Conservation (phyloP, 2,113 vertebrate species). For the Hemiscyllium ocellatum region DNA sequence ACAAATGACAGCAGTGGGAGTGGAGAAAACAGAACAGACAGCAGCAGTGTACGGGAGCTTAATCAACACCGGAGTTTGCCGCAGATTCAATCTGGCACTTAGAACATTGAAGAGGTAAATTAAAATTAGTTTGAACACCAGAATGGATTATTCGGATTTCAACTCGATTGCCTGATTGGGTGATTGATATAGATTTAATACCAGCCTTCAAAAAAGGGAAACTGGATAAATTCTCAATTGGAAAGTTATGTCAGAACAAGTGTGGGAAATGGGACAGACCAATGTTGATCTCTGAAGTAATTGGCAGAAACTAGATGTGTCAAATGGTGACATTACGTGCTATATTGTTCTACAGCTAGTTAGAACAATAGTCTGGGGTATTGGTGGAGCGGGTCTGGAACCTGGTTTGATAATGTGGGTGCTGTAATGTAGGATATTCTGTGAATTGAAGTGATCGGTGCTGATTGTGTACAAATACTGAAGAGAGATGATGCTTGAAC, state of each 20-base stretch:
- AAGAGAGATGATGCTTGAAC: neutral
- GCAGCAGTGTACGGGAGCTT: neutral
- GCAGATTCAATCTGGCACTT: neutral
- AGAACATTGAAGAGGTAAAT: neutral
- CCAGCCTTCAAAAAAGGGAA: neutral
- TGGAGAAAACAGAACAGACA: neutral
- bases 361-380: no score
- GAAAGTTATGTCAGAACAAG: neutral
- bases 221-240: neutral
- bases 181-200: neutral
- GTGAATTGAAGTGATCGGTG: neutral
- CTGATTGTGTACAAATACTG: neutral
- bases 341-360: neutral
- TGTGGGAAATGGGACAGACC: neutral
- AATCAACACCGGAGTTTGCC: neutral
- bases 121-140: neutral
- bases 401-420: no score
- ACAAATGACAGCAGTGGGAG: neutral
- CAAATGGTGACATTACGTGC: neutral
- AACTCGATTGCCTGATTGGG: neutral
- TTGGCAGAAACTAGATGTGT: neutral
- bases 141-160: neutral
- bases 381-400: no score
- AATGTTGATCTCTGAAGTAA: neutral
- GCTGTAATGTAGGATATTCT: neutral